Conservation (phyloP, 2,113 vertebrate species). For the Cavia porcellus region DNA sequence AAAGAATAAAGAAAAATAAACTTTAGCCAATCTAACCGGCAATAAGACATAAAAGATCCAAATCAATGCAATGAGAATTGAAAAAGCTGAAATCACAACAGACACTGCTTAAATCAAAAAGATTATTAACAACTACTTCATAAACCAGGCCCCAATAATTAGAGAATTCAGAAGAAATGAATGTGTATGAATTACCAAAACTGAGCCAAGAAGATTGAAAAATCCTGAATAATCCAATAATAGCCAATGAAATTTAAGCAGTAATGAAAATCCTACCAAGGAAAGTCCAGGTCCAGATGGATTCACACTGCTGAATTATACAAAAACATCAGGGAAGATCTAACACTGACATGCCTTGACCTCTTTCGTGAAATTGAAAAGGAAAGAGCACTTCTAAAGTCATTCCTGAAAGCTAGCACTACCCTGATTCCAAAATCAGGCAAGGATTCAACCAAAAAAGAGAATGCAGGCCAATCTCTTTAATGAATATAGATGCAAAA, state of each 20-base stretch:
- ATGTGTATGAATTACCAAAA: neutral
- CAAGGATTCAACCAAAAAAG: neutral
- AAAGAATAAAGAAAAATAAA: neutral
- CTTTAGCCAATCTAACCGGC: neutral
- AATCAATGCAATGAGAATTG: neutral
- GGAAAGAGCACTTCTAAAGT: neutral
- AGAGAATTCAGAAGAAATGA: neutral
- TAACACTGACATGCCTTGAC: neutral
- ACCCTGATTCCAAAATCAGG: neutral
- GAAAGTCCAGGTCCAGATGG: neutral
- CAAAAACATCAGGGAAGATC: neutral
- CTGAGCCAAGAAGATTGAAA: neutral
- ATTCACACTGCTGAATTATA: neutral
- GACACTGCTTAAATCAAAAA: neutral
- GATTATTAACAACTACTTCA: neutral
- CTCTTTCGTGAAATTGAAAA: neutral
- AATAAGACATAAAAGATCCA: neutral
- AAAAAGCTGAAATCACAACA: neutral
- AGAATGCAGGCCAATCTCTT: neutral
- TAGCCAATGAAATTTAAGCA: neutral
- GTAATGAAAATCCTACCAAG: neutral
- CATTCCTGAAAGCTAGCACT: neutral
- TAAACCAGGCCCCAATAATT: neutral
- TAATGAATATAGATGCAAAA: neutral
- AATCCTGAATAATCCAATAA: neutral